Evolutionary conservation across 2,797 vertebrate species (phyloP).

Genomic region (Molossus alvarezi): DNA sequence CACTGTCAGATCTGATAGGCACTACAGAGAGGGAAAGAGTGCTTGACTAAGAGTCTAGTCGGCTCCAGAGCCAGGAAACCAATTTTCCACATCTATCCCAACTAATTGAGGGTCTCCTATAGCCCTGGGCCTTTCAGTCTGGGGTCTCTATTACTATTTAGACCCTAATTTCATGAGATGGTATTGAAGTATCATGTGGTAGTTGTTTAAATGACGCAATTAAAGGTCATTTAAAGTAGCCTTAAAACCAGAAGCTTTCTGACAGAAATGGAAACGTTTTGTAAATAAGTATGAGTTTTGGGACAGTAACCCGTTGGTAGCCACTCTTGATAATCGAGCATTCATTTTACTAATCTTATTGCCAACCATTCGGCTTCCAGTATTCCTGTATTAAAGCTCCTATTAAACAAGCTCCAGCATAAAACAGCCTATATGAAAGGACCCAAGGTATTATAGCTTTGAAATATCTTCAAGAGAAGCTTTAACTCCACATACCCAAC

Average conservation of each 20-base stretch:
- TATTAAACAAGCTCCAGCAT: background rate
- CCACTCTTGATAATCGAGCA: background rate
- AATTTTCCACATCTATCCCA: background rate
- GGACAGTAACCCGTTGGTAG: background rate
- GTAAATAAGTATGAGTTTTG: background rate
- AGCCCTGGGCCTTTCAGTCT: conserved; percentile 13
- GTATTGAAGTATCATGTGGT: conserved; percentile 25
- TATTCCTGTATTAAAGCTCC: conserved; percentile 13
- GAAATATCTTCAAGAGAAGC: background rate
- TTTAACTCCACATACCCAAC: conserved; percentile 36
- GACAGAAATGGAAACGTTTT: conserved; percentile 32
- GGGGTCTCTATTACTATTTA: background rate
- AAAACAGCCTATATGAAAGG: conserved; percentile 34
- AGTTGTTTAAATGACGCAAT: conserved; percentile 63
- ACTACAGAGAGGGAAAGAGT: too few relatives aligned
- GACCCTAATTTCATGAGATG: conserved; percentile 3
- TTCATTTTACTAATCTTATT: background rate
- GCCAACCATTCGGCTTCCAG: background rate
- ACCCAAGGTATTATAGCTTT: background rate
- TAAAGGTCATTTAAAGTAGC: conserved; percentile 58
- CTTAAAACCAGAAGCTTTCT: conserved; percentile 62
- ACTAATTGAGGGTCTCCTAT: background rate
- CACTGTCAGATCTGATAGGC: background rate
- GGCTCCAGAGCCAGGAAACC: background rate
- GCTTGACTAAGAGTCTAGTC: background rate